A percentile compares a stretch with the other conserved stretches of the same genome.
phyloP scores from a whole-genome alignment of 2,888 invertebrate species.

The Eudasyphora cyanicolor region DNA sequence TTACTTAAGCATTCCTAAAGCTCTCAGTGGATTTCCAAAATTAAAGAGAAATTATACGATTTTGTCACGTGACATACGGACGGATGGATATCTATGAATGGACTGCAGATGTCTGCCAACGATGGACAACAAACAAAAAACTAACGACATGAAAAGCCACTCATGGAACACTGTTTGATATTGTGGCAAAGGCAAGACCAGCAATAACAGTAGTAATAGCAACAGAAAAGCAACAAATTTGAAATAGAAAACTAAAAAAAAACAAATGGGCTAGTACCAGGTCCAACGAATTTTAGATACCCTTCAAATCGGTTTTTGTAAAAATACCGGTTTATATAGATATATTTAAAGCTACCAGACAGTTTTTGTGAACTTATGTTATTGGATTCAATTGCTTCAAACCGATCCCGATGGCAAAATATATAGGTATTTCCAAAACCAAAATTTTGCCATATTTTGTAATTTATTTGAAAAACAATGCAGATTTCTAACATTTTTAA shows the following conservation, averaged over 20 bases:
- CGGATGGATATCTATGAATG: constrained; percentile 67
- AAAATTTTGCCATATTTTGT: no score
- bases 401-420: no score
- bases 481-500: no score
- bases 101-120: constrained; percentile 29
- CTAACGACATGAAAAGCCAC: constrained; percentile 60
- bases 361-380: no score
- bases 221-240: neutral
- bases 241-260: constrained; percentile 30
- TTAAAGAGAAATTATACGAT: constrained; percentile 72
- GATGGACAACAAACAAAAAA: constrained; percentile 31
- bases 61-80: constrained; percentile 75
- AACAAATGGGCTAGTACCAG: no score
- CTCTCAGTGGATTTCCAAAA: constrained; percentile 18
- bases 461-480: no score
- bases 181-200: no score
- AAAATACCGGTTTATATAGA: no score
- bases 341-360: no score
- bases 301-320: neutral
- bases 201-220: constrained; percentile 19
- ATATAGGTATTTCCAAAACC: no score
- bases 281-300: no score
- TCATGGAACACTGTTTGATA: constrained; percentile 10
- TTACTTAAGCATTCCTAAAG: neutral
- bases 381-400: no score